Evolutionary conservation across 2,888 invertebrate genomes (phyloP).

Genomic region (Limnephilus lunatus): DNA sequence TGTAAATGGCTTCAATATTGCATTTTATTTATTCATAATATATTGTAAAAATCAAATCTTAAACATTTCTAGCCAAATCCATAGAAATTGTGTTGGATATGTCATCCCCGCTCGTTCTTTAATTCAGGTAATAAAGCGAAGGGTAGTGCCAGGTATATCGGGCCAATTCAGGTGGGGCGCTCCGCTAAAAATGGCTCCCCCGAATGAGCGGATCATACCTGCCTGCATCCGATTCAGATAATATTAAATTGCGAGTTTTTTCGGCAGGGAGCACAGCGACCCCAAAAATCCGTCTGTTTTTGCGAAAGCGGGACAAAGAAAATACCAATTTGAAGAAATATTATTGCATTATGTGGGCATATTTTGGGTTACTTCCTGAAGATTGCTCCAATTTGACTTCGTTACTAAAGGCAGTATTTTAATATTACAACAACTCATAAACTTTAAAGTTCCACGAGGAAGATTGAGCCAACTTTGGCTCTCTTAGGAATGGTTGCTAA

Average conservation of each 20-base stretch:
- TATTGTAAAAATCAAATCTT: background rate
- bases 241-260: constrained; percentile 38
- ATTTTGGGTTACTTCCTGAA: background rate
- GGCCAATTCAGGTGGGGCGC: constrained; percentile 44
- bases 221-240: constrained; percentile 30
- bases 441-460: background rate
- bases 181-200: constrained; percentile 40
- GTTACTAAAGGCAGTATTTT: background rate
- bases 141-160: constrained; percentile 43
- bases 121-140: constrained; percentile 17
- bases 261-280: constrained; percentile 19
- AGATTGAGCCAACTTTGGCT: background rate
- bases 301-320: background rate
- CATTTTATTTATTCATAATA: no score
- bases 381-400: background rate
- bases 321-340: background rate
- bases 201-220: constrained; percentile 39
- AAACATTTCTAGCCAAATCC: background rate
- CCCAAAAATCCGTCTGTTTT: background rate
- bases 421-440: background rate
- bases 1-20: no score
- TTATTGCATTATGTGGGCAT: background rate
- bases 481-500: background rate
- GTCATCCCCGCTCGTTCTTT: background rate
- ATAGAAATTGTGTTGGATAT: background rate